phyloP scores from a whole-genome alignment of 1,140 invertebrate species.

The Bombus soroeensis region DNA sequence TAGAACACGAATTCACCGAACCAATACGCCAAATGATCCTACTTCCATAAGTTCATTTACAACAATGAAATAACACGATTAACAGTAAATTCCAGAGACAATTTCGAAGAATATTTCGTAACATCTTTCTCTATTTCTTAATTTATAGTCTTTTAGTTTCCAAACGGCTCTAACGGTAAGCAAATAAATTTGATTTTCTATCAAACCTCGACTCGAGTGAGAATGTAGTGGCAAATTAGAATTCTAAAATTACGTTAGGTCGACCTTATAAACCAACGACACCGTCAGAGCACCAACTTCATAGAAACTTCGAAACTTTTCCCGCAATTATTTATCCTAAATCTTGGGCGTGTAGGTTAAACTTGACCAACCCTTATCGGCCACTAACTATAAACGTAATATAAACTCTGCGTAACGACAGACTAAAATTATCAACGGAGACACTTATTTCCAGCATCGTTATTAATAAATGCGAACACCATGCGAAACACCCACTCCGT shows the following conservation, averaged over 20 bases:
- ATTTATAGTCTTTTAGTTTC: too few species aligned
- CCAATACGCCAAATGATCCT: too few species aligned
- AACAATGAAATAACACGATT: too few species aligned
- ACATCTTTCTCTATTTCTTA: too few species aligned
- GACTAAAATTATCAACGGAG: not conserved
- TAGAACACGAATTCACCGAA: too few species aligned
- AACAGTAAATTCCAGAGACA: too few species aligned
- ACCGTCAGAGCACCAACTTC: too few species aligned
- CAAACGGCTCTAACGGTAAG: not conserved
- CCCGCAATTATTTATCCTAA: not conserved
- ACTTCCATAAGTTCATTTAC: too few species aligned
- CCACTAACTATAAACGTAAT: not conserved
- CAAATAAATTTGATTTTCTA: not conserved
- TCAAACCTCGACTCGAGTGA: not conserved
- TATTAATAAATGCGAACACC: not conserved
- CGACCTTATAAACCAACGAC: not conserved
- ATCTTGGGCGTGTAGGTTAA: not conserved
- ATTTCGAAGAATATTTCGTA: too few species aligned
- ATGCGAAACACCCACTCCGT: not conserved
- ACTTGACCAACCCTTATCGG: too few species aligned
- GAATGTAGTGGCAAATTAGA: not conserved
- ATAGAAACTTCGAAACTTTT: not conserved
- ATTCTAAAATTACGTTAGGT: not conserved
- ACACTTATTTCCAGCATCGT: not conserved
- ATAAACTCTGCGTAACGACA: not conserved